Conservation (phyloP, 2,888 invertebrate species). For the Diaprepes abbreviatus region DNA sequence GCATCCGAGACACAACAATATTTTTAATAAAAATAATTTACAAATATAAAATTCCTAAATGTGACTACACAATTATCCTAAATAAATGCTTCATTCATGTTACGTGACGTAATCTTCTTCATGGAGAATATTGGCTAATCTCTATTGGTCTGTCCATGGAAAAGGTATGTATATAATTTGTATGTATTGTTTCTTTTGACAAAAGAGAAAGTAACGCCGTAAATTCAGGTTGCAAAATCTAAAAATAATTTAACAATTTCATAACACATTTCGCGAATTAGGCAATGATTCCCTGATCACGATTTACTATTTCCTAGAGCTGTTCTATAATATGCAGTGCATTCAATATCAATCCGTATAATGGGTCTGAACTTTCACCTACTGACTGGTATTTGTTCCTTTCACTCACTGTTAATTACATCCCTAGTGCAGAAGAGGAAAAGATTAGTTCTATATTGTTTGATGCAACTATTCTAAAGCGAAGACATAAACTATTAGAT, state of each 20-base stretch:
- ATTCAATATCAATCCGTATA: conserved; percentile 1
- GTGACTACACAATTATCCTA: too few species aligned
- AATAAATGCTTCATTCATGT: too few species aligned
- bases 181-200: background rate
- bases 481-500: too few species aligned
- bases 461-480: too few species aligned
- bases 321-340: background rate
- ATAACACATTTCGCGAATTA: background rate
- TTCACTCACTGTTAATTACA: background rate
- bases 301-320: background rate
- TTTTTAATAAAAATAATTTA: too few species aligned
- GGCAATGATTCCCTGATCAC: conserved; percentile 6
- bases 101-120: too few species aligned
- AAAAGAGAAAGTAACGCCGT: too few species aligned
- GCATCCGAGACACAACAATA: too few species aligned
- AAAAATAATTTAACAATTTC: background rate
- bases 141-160: too few species aligned
- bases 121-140: too few species aligned
- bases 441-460: background rate
- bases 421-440: background rate
- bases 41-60: too few species aligned
- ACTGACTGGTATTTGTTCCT: background rate
- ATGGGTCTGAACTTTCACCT: conserved; percentile 23
- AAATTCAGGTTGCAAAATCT: background rate
- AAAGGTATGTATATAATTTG: background rate